phyloP scores from a whole-genome alignment of 2,888 invertebrate species.

The Melanotus villosus region DNA sequence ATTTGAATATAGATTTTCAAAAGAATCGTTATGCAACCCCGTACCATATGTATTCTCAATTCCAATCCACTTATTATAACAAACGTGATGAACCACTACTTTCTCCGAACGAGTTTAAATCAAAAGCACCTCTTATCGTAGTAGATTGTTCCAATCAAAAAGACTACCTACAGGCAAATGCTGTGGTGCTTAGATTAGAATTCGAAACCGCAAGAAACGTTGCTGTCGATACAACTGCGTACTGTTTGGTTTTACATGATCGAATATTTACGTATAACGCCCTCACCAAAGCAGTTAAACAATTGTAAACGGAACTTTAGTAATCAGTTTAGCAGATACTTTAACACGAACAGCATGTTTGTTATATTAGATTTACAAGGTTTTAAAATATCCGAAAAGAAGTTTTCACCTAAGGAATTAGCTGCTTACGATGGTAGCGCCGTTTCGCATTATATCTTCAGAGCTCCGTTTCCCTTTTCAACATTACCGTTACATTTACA shows the following conservation, averaged over 20 bases:
- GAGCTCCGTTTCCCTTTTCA: background rate
- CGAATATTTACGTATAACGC: background rate
- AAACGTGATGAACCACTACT: too few species aligned
- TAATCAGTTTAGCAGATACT: too few species aligned
- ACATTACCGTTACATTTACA: background rate
- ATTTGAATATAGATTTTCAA: too few species aligned
- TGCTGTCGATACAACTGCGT: background rate
- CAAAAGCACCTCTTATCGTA: too few species aligned
- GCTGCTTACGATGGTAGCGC: background rate
- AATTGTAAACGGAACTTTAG: too few species aligned
- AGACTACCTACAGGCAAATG: slow-evolving; percentile 13
- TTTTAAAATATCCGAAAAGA: background rate
- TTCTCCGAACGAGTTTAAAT: too few species aligned
- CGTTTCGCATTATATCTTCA: background rate
- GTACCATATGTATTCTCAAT: too few species aligned
- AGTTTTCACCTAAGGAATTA: background rate
- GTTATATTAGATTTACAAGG: background rate
- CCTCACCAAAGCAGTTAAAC: too few species aligned
- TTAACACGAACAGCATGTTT: too few species aligned
- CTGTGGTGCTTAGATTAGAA: slow-evolving; percentile 33
- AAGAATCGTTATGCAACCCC: too few species aligned
- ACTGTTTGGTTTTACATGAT: slow-evolving; percentile 20
- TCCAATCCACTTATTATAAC: too few species aligned
- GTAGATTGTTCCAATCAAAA: background rate
- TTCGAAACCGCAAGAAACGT: slow-evolving; percentile 29